phyloP scores from a whole-genome alignment of 2,113 vertebrate genomes.

The Petaurus breviceps region DNA sequence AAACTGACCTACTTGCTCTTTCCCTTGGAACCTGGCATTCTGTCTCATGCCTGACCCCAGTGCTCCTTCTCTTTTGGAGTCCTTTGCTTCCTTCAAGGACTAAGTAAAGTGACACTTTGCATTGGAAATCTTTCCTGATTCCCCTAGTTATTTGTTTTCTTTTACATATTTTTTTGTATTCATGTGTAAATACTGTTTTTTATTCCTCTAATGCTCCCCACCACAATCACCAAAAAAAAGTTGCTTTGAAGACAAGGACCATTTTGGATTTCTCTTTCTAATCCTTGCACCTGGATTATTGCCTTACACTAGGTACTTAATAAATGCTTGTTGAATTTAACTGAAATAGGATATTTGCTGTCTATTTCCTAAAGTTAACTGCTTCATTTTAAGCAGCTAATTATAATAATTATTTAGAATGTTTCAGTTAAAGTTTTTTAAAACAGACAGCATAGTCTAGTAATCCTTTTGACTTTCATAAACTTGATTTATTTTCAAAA shows the following conservation, averaged over 20 bases:
- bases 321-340: too few relatives aligned
- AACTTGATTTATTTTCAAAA: background rate
- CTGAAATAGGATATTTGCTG: too few relatives aligned
- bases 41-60: background rate
- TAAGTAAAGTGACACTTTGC: background rate
- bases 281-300: background rate
- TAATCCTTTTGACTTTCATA: background rate
- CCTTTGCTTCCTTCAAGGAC: background rate
- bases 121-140: background rate
- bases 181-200: background rate
- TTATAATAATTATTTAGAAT: too few relatives aligned
- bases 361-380: too few relatives aligned
- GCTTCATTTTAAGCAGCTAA: too few relatives aligned
- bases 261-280: background rate
- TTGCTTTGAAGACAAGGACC: background rate
- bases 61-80: background rate
- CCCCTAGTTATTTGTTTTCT: background rate
- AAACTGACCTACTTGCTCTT: background rate
- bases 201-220: background rate
- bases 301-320: too few relatives aligned
- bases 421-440: too few relatives aligned
- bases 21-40: background rate
- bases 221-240: background rate
- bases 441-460: background rate
- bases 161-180: background rate